Percentiles rank a stretch among this genome's conserved stretches.
These are phyloP conservation scores for Eupleurogrammus muticus DNA, from an alignment of 2,797 vertebrate species.

Conservation along the genomic window DNA sequence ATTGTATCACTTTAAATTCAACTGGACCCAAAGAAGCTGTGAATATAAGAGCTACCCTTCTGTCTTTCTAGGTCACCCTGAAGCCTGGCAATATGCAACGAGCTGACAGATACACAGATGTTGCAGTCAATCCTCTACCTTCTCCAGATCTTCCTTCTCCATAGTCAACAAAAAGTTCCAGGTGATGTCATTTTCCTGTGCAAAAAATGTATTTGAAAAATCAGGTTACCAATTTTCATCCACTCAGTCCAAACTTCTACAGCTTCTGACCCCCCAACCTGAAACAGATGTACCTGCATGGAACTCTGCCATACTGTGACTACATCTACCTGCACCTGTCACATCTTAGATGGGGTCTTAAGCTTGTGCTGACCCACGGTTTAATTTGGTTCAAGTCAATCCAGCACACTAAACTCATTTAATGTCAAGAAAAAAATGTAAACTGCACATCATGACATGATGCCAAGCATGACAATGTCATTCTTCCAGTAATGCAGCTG, in stretches of 20 bases:
- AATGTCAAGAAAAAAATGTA: constrained; percentile 59
- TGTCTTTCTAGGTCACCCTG: constrained; percentile 39
- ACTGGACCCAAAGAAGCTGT: not conserved
- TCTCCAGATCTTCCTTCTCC: constrained; percentile 88
- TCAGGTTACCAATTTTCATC: constrained; percentile 31
- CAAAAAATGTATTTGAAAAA: constrained; percentile 7
- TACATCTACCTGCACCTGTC: constrained; percentile 48
- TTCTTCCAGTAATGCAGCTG: constrained; percentile 43
- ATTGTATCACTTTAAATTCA: constrained; percentile 7
- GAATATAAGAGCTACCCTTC: not conserved
- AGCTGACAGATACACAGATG: constrained; percentile 45
- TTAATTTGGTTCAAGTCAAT: constrained; percentile 21
- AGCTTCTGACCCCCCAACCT: constrained; percentile 12
- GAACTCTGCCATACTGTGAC: constrained; percentile 9
- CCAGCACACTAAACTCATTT: constrained; percentile 27
- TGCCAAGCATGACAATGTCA: constrained; percentile 16
- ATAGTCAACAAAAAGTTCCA: constrained; percentile 90
- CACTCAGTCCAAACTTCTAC: constrained; percentile 55
- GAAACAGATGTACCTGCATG: constrained; percentile 65
- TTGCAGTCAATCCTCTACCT: constrained; percentile 80
- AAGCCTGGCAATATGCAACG: constrained; percentile 5
- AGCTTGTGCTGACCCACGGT: constrained; percentile 26
- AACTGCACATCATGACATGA: constrained; percentile 44
- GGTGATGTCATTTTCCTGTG: constrained; percentile 88
- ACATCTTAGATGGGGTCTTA: constrained; percentile 24